Conservation (phyloP, 2,113 vertebrate species). For the Stegostoma tigrinum region DNA sequence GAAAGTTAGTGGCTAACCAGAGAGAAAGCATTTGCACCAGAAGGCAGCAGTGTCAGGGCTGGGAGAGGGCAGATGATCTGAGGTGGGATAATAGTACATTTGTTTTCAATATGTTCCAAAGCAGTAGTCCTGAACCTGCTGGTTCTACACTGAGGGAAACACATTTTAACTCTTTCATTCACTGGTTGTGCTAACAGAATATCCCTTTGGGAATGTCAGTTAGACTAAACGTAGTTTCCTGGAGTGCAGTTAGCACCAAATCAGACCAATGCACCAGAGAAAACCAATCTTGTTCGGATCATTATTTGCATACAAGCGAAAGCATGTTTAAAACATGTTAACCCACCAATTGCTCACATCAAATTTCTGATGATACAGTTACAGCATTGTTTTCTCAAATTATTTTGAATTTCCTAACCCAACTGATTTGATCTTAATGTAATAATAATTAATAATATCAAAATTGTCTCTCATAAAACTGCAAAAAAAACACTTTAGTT, state of each 20-base stretch:
- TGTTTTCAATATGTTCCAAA: too few species aligned
- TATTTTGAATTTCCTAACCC: not conserved
- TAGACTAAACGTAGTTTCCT: not conserved
- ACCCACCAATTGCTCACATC: not conserved
- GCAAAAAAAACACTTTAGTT: not conserved
- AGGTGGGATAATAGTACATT: too few species aligned
- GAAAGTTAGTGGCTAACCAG: not conserved
- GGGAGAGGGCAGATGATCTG: too few species aligned
- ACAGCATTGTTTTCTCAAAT: not conserved
- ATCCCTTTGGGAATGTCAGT: not conserved
- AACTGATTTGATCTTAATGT: not conserved
- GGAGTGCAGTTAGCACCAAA: not conserved
- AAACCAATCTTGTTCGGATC: not conserved
- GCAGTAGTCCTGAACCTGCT: too few species aligned
- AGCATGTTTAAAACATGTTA: not conserved
- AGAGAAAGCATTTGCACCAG: not conserved
- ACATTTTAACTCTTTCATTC: not conserved
- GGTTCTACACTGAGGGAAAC: too few species aligned
- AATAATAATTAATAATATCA: not conserved
- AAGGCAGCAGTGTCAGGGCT: not conserved
- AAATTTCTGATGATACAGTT: not conserved
- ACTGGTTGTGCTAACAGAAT: not conserved
- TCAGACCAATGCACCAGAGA: not conserved
- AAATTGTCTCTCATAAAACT: not conserved
- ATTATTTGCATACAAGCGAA: not conserved